These are phyloP conservation scores for Poliocrania exsul DNA, from an alignment of 2,797 vertebrate species.

Conservation along the genomic window DNA sequence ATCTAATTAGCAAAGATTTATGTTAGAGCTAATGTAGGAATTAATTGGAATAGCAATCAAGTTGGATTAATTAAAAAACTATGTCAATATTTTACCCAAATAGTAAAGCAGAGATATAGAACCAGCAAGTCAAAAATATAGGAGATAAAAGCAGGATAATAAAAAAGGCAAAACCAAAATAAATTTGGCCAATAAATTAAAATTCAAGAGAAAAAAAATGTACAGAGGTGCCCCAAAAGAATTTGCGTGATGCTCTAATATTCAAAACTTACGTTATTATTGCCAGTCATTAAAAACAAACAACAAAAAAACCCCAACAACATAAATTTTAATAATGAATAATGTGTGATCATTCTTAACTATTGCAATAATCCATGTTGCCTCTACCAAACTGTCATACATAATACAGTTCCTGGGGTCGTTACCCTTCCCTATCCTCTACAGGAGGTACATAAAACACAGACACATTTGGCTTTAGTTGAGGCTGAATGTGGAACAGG, in stretches of 20 bases:
- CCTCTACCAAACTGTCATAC: background rate
- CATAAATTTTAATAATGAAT: background rate
- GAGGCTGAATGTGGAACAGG: background rate
- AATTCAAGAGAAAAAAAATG: background rate
- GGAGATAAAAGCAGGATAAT: background rate
- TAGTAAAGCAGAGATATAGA: background rate
- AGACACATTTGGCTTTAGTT: background rate
- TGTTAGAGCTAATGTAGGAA: background rate
- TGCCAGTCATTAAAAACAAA: background rate
- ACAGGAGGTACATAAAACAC: background rate
- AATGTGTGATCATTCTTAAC: background rate
- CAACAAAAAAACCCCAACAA: too few relatives aligned
- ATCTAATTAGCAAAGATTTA: conserved; percentile 3
- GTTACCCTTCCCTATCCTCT: background rate
- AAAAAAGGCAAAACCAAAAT: background rate
- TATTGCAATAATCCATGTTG: background rate
- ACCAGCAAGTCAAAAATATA: background rate
- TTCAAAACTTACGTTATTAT: background rate
- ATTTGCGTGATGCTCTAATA: background rate
- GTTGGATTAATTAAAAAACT: background rate
- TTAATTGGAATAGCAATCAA: background rate
- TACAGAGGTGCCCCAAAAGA: background rate
- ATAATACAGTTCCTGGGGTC: background rate
- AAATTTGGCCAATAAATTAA: background rate
- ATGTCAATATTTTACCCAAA: background rate